These are phyloP conservation scores for Coleophora flavipennella DNA, from an alignment of 2,888 invertebrate species.

Conservation along the genomic window DNA sequence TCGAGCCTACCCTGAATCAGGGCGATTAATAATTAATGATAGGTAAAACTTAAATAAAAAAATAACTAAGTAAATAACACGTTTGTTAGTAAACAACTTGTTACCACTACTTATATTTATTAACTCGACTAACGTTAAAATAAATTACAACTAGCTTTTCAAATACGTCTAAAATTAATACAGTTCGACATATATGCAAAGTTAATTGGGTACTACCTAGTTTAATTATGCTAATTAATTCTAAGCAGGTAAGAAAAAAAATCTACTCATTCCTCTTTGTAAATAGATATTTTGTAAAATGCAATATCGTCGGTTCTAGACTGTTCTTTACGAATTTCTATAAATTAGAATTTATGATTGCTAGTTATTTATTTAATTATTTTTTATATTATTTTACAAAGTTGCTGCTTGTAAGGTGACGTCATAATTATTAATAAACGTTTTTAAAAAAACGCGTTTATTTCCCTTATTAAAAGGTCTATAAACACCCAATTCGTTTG, in stretches of 20 bases:
- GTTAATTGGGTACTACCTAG: no score
- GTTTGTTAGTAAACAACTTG: not conserved
- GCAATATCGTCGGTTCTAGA: not conserved
- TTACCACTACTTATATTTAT: slow-evolving; percentile 7
- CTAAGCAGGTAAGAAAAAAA: not conserved
- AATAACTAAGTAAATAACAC: not conserved
- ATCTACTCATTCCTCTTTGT: slow-evolving; percentile 1
- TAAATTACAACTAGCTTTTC: slow-evolving; percentile 9
- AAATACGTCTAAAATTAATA: not conserved
- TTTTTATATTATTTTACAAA: slow-evolving; percentile 10
- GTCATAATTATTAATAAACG: slow-evolving; percentile 8
- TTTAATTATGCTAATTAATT: no score
- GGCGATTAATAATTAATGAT: no score
- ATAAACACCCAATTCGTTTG: no score
- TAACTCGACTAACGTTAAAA: slow-evolving; percentile 6
- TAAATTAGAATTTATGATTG: not conserved
- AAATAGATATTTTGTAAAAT: slow-evolving; percentile 1
- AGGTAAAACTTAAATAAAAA: not conserved
- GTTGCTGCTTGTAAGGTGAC: slow-evolving; percentile 11
- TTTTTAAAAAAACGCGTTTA: not conserved
- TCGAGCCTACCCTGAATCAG: no score
- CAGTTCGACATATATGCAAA: no score
- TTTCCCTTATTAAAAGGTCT: no score
- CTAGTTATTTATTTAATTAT: slow-evolving; percentile 2
- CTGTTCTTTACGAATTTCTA: slow-evolving; percentile 2